phyloP scores from a whole-genome alignment of 2,888 invertebrate genomes.

The Lottia gigantea region DNA sequence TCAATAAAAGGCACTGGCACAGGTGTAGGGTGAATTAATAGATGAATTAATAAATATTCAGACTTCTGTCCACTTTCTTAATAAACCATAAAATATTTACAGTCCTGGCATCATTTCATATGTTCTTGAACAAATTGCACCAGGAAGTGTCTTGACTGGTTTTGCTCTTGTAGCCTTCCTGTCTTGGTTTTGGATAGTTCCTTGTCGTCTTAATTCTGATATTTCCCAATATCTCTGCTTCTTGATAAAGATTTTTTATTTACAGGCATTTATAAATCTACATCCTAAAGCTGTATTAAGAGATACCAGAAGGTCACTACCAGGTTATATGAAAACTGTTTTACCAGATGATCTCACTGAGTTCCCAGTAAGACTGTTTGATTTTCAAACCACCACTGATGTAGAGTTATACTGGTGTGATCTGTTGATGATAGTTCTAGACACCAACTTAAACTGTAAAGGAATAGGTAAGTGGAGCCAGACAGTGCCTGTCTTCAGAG shows the following conservation, averaged over 20 bases:
- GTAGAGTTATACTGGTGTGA: conserved; percentile 73
- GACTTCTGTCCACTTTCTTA: too few species aligned
- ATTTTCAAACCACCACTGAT: conserved; percentile 72
- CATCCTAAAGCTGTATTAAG: conserved; percentile 75
- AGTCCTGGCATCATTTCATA: too few species aligned
- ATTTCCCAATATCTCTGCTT: background rate
- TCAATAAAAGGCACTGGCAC: too few species aligned
- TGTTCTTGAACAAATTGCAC: too few species aligned
- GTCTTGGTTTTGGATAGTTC: too few species aligned
- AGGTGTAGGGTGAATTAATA: too few species aligned
- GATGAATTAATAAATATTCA: too few species aligned
- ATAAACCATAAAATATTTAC: too few species aligned
- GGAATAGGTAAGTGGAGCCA: background rate
- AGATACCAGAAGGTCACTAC: conserved; percentile 76
- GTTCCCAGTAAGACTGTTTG: conserved; percentile 73
- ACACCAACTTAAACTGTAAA: conserved; percentile 74
- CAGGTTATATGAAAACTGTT: conserved; percentile 76
- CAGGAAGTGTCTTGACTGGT: too few species aligned
- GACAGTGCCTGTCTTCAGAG: too few species aligned
- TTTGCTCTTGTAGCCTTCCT: background rate
- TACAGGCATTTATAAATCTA: conserved; percentile 74
- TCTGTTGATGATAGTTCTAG: conserved; percentile 77
- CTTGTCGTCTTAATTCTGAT: too few species aligned
- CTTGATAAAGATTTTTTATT: conserved; percentile 16
- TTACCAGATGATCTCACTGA: conserved; percentile 73